These are phyloP conservation scores for Callopanchax toddi DNA, from an alignment of 2,113 vertebrate genomes.

Conservation along the genomic window DNA sequence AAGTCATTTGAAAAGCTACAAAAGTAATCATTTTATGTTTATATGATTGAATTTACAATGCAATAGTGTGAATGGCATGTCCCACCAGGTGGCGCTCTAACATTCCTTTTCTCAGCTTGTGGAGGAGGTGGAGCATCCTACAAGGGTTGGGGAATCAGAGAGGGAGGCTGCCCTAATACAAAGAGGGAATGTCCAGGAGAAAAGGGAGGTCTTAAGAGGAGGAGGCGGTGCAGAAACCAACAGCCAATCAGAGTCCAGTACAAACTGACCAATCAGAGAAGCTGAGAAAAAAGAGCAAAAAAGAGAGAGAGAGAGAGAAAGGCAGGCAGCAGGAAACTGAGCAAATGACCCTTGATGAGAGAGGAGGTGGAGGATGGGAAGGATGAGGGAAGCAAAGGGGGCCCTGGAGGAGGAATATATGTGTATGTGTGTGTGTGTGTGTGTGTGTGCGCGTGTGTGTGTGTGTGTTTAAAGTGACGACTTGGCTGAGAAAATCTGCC, in stretches of 20 bases:
- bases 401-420: constrained; percentile 30
- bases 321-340: constrained; percentile 63
- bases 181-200: constrained; percentile 33
- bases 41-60: too few species aligned
- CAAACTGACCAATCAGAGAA: constrained; percentile 66
- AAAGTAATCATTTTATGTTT: too few species aligned
- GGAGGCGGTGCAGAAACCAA: constrained; percentile 18
- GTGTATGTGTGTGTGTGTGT: not conserved
- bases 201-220: constrained; percentile 29
- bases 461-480: constrained; percentile 2
- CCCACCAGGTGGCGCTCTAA: constrained; percentile 61
- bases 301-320: constrained; percentile 26
- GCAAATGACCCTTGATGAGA: constrained; percentile 76
- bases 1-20: too few species aligned
- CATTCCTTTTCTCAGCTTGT: constrained; percentile 2
- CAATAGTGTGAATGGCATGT: not conserved
- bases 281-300: not conserved
- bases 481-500: constrained; percentile 23
- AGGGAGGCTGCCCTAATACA: not conserved
- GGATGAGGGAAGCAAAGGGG: constrained; percentile 41
- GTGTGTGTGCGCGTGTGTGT: not conserved
- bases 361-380: constrained; percentile 47
- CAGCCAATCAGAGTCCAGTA: constrained; percentile 54
- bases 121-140: constrained; percentile 29
- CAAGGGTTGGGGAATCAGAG: constrained; percentile 31